Conservation (phyloP, 2,113 vertebrate species). For the Rostratula benghalensis region DNA sequence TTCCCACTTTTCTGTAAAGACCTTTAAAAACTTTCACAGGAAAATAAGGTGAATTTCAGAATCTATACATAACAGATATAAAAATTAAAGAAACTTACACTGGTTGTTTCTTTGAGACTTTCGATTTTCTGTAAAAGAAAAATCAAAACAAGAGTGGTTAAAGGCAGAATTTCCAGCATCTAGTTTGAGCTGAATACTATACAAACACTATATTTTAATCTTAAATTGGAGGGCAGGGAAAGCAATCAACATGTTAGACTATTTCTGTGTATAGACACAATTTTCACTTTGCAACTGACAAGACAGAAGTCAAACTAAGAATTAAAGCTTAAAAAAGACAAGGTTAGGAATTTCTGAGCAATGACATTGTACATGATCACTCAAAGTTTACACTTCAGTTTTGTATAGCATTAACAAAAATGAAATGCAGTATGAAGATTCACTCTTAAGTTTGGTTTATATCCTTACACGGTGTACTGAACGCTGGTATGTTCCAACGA, state of each 20-base stretch:
- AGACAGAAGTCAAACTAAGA: neutral
- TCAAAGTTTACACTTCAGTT: neutral
- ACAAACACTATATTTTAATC: neutral
- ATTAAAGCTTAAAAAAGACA: neutral
- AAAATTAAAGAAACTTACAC: conserved; percentile 84
- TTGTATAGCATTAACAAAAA: neutral
- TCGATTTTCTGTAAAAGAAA: conserved; percentile 90
- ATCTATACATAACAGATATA: neutral
- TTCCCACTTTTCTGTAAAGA: neutral
- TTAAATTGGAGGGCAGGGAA: neutral
- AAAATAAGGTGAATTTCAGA: neutral
- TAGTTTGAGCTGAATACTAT: neutral
- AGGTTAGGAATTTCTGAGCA: neutral
- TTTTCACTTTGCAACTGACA: neutral
- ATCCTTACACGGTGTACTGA: neutral
- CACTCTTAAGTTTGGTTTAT: neutral
- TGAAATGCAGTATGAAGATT: neutral
- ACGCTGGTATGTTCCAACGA: neutral
- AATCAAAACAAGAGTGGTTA: neutral
- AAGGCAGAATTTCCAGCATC: neutral
- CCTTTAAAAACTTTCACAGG: neutral
- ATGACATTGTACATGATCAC: neutral
- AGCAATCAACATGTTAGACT: neutral
- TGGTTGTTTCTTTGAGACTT: conserved; percentile 94
- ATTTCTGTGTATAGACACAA: neutral